Evolutionary conservation across 2,888 invertebrate species (phyloP).

Genomic region (Amblyjoppa fuscipennis): DNA sequence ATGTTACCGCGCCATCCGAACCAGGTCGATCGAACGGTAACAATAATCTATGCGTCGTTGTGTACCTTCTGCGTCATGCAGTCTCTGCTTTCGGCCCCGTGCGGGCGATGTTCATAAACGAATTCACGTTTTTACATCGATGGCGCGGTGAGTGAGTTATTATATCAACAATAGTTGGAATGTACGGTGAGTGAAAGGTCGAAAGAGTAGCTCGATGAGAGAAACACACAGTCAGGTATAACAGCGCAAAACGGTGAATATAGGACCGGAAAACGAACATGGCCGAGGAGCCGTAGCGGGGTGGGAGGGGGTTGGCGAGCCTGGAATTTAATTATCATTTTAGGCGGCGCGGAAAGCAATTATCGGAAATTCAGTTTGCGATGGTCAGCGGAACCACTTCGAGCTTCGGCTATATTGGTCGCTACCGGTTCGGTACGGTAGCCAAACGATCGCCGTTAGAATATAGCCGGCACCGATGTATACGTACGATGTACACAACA

Average conservation of each 20-base stretch:
- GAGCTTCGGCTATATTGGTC: slow-evolving; percentile 31
- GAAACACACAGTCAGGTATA: slow-evolving; percentile 1
- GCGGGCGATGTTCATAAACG: slow-evolving; percentile 44
- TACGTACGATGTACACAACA: slow-evolving; percentile 5
- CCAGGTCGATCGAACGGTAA: slow-evolving; percentile 2
- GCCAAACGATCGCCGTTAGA: slow-evolving; percentile 3
- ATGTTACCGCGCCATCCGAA: not conserved
- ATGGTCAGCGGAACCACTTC: slow-evolving; percentile 78
- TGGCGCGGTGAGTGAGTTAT: slow-evolving; percentile 19
- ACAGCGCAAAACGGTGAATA: not conserved
- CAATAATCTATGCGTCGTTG: not conserved
- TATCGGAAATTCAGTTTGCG: slow-evolving; percentile 83
- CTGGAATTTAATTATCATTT: slow-evolving; percentile 84
- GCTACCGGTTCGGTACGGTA: slow-evolving; percentile 9
- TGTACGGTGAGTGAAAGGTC: not conserved
- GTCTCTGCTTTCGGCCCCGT: slow-evolving; percentile 5
- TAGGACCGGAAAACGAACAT: not conserved
- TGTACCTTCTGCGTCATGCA: not conserved
- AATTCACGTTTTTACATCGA: slow-evolving; percentile 32
- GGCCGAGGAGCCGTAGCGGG: slow-evolving; percentile 7
- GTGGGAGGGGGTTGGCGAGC: slow-evolving; percentile 56
- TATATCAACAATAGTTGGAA: slow-evolving; percentile 22
- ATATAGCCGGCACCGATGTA: slow-evolving; percentile 1
- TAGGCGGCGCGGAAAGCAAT: slow-evolving; percentile 82
- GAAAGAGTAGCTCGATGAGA: slow-evolving; percentile 28